Conservation (phyloP, 2,888 invertebrate species). For the Laothoe populi region DNA sequence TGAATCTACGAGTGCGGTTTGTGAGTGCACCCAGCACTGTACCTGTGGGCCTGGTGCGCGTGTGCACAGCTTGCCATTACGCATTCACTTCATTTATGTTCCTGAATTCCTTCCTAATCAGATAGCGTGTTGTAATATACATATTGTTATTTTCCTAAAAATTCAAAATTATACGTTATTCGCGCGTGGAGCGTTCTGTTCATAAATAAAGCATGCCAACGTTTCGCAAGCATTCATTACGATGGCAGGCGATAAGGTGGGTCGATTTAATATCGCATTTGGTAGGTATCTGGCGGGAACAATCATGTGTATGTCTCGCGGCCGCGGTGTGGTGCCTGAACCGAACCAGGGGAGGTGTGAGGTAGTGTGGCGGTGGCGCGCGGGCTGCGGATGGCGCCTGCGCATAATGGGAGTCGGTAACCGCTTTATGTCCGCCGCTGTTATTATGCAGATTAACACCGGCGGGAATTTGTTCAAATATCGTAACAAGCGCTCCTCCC, state of each 20-base stretch:
- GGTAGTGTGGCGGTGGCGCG: conserved; percentile 41
- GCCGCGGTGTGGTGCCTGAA: conserved; percentile 29
- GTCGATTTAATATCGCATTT: conserved; percentile 57
- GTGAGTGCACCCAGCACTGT: not conserved
- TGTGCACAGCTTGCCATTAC: not conserved
- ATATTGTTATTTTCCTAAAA: conserved; percentile 27
- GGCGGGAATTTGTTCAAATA: conserved; percentile 85
- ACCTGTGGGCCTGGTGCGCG: not conserved
- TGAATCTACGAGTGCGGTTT: not conserved
- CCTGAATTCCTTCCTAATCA: conserved; percentile 5
- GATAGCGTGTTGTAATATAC: not conserved
- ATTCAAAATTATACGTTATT: conserved; percentile 43
- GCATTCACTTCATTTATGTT: not conserved
- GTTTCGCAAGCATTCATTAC: conserved; percentile 55
- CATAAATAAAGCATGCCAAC: conserved; percentile 53
- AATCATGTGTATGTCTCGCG: conserved; percentile 33
- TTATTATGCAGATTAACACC: conserved; percentile 85
- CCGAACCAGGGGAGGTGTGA: conserved; percentile 36
- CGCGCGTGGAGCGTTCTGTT: conserved; percentile 43
- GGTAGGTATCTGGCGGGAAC: conserved; percentile 34
- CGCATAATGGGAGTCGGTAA: conserved; percentile 80
- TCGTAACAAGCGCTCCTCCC: conserved; percentile 82
- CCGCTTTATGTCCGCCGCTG: conserved; percentile 80
- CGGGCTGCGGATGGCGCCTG: conserved; percentile 79
- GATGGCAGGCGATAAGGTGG: conserved; percentile 63